phyloP scores from a whole-genome alignment of 1,140 invertebrate genomes.

The Pararge aegeria region DNA sequence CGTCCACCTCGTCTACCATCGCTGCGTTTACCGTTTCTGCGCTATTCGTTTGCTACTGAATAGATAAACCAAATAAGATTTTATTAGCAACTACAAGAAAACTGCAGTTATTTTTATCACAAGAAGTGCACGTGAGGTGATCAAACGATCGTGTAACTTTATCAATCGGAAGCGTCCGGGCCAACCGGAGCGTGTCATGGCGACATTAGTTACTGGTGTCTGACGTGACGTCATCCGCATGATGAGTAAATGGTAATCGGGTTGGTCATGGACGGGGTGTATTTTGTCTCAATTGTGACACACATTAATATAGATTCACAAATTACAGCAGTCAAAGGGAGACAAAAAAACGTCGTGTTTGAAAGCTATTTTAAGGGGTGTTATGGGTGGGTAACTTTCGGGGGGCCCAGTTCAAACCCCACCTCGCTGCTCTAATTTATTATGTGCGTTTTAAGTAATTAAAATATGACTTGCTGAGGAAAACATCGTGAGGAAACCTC shows the following conservation, averaged over 20 bases:
- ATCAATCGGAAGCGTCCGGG: slow-evolving; percentile 16
- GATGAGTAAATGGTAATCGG: background rate
- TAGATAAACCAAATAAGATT: too few species aligned
- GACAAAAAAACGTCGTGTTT: too few species aligned
- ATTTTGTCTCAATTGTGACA: background rate
- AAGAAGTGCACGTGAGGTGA: background rate
- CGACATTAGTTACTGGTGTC: background rate
- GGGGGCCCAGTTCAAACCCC: too few species aligned
- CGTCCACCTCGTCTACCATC: too few species aligned
- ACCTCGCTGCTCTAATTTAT: too few species aligned
- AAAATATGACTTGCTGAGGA: too few species aligned
- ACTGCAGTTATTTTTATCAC: background rate
- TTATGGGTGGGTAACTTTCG: too few species aligned
- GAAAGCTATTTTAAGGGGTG: too few species aligned
- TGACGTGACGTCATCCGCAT: background rate
- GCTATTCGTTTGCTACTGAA: too few species aligned
- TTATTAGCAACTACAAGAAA: background rate
- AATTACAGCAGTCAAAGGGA: background rate
- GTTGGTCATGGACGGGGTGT: background rate
- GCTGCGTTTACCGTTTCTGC: too few species aligned
- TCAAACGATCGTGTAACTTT: slow-evolving; percentile 8
- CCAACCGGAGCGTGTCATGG: slow-evolving; percentile 3
- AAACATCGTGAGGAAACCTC: too few species aligned
- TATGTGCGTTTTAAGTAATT: too few species aligned
- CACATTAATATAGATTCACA: background rate